Percentiles rank a stretch among this genome's conserved stretches.
phyloP scores from a whole-genome alignment of 2,113 vertebrate species.

The Passer domesticus region DNA sequence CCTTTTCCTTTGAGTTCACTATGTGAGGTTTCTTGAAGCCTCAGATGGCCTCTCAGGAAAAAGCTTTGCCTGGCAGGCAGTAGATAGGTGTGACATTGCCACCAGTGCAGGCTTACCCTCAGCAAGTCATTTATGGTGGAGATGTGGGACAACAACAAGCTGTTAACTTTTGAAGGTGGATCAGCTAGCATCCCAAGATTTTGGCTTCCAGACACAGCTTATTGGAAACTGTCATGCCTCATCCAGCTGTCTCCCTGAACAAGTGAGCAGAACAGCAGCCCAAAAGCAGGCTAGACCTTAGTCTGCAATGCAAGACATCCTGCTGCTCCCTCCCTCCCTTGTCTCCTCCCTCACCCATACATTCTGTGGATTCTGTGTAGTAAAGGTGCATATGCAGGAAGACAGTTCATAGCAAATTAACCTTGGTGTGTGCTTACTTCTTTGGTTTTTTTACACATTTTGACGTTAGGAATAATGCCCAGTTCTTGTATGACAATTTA shows the following conservation, averaged over 20 bases:
- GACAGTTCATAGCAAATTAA: neutral
- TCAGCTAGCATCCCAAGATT: neutral
- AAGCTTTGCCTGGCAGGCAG: accelerated
- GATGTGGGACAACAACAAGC: neutral
- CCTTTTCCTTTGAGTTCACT: neutral
- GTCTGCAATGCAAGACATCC: neutral
- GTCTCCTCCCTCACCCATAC: neutral
- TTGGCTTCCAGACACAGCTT: neutral
- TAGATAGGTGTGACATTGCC: neutral
- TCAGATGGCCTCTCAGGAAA: neutral
- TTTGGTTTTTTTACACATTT: neutral
- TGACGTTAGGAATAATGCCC: neutral
- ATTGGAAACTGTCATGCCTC: neutral
- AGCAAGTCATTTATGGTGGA: neutral
- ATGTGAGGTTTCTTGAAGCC: neutral
- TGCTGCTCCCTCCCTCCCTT: neutral
- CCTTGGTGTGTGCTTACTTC: neutral
- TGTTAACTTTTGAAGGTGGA: neutral
- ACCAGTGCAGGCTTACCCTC: neutral
- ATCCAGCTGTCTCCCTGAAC: neutral
- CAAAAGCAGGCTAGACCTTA: neutral
- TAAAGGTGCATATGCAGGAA: neutral
- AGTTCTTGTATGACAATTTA: neutral
- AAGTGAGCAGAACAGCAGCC: neutral
- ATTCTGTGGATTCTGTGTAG: neutral